phyloP scores from a whole-genome alignment of 2,113 vertebrate genomes.

The Rhinolophus sinicus region DNA sequence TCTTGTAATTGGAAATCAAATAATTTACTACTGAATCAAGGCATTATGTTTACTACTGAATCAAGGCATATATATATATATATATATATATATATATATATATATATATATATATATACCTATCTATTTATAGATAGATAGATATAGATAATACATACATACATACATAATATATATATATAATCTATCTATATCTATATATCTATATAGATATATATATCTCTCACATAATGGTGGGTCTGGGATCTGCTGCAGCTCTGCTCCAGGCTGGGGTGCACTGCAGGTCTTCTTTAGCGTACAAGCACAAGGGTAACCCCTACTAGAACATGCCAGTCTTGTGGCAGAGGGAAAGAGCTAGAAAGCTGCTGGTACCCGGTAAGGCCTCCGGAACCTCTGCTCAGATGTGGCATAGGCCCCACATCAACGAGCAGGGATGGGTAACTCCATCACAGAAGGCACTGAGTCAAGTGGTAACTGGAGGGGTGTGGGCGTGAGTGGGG shows the following conservation, averaged over 20 bases:
- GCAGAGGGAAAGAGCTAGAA: not conserved
- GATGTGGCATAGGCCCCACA: accelerated
- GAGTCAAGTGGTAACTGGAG: not conserved
- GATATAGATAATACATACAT: not conserved
- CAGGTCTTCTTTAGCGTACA: not conserved
- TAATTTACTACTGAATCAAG: not conserved
- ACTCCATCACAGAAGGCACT: too few species aligned
- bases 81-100: not conserved
- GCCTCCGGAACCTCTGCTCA: not conserved
- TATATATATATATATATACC: not conserved
- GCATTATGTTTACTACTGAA: not conserved
- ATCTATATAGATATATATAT: not conserved
- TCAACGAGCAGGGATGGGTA: not conserved
- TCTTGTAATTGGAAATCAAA: not conserved
- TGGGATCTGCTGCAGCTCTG: not conserved
- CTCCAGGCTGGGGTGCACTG: not conserved
- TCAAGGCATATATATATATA: not conserved
- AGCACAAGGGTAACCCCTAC: not conserved
- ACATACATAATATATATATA: not conserved
- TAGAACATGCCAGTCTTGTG: not conserved
- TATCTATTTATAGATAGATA: too few species aligned
- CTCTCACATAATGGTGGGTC: not conserved
- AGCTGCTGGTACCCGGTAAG: not conserved
- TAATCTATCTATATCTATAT: not conserved
- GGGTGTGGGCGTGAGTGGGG: too few species aligned